Conservation (phyloP, 2,888 invertebrate genomes). For the Netelia inedita region DNA sequence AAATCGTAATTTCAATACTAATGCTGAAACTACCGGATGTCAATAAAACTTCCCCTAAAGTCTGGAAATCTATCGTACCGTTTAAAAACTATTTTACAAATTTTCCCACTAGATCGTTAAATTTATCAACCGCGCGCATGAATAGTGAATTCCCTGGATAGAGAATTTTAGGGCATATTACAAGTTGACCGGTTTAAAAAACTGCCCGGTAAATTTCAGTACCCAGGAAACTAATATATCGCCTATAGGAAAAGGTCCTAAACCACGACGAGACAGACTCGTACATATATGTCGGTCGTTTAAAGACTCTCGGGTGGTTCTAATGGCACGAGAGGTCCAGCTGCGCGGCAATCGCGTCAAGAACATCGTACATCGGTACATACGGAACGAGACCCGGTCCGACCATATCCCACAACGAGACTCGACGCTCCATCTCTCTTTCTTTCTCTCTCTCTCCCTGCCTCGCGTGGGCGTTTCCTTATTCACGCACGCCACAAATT, state of each 20-base stretch:
- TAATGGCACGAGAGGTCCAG: conserved; percentile 55
- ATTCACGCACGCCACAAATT: conserved; percentile 70
- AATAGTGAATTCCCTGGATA: no score
- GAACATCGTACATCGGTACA: conserved; percentile 52
- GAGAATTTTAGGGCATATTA: no score
- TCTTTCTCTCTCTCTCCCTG: neutral
- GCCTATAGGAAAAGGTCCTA: neutral
- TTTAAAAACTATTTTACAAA: neutral
- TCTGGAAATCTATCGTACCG: no score
- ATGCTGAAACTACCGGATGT: no score
- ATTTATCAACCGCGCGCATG: neutral
- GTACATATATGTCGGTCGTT: conserved; percentile 44
- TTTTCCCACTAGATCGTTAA: neutral
- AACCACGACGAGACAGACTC: neutral
- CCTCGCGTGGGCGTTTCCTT: conserved; percentile 71
- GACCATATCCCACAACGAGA: conserved; percentile 46
- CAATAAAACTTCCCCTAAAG: no score
- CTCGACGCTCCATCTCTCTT: conserved; percentile 29
- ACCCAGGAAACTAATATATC: neutral
- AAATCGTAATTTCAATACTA: no score
- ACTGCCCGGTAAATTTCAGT: neutral
- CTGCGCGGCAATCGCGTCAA: conserved; percentile 47
- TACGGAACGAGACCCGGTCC: conserved; percentile 7
- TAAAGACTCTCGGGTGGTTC: conserved; percentile 54
- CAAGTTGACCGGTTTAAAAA: no score